Evolutionary conservation across 2,888 invertebrate species (phyloP), one percentile per base, ranked within the genome.

Genomic region (Clunio marinus): DNA sequence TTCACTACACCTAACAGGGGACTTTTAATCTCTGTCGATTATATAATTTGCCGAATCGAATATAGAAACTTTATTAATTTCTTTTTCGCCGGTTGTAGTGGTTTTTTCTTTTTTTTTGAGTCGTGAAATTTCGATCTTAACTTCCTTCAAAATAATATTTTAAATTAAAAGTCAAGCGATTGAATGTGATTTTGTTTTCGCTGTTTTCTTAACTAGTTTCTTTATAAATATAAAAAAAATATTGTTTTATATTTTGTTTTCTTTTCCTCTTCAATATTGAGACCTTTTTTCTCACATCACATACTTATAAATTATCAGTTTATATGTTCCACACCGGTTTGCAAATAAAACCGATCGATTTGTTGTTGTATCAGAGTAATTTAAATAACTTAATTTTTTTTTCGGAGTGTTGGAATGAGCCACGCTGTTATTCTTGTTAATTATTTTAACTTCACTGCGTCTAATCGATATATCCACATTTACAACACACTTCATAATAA

Each of bases 251-350:
- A 10, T 45, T 5, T 45, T 5, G 7, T n/a, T 3, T 5, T 10
- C 7, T 24, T 22, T 20, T 55, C 13, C 35, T 59, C 7, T 45
- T 10, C 57, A 15, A 27, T 24, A 22, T 25, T 13, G 25, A 57
- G 57, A 57, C 57, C 57, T 57, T 57, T 57, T 57, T 27, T 57
- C 57, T 22, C 51, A 51, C 51, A 51, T 51, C 57, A 27, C 57
- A n/a, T n/a, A 57, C 13, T 17, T 28, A 46, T 63, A 63, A 63
- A 46, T 63, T 46, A 63, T 63, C 63, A 63, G 63, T 63, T 63
- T 41, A 63, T 63, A 46, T 62, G 25, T 62, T 20, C n/a, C 25
- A 41, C 63, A 63, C 63, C 63, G 63, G 63, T 63, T 63, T 63
- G 60, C 37, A 60, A 60, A 22, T 37, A 22, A 37, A 46, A 46